Percentiles rank a stretch among this genome's conserved stretches.
phyloP scores from a whole-genome alignment of 2,113 vertebrate genomes.

The Serinus canaria region DNA sequence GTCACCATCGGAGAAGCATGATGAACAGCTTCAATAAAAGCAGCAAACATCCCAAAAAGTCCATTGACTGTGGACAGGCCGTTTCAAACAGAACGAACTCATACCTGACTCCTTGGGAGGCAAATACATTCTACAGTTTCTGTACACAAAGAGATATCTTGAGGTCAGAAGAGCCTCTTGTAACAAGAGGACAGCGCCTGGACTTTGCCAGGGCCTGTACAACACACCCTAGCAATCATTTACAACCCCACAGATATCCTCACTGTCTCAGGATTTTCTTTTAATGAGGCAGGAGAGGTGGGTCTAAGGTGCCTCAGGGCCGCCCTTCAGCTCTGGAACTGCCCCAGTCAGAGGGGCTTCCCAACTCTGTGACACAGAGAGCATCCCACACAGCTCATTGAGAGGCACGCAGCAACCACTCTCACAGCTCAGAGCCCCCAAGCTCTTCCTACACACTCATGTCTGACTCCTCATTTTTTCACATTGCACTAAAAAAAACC shows the following conservation, averaged over 20 bases:
- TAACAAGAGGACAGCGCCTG: neutral
- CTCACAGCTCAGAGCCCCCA: neutral
- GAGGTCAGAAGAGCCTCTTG: neutral
- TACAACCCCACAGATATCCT: neutral
- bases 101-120: neutral
- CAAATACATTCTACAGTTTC: neutral
- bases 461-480: neutral
- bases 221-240: neutral
- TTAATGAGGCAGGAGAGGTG: rapidly evolving
- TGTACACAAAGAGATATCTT: neutral
- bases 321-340: neutral
- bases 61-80: neutral
- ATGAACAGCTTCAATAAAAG: neutral
- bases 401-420: neutral
- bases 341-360: neutral
- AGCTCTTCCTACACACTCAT: neutral
- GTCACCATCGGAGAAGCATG: neutral
- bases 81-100: neutral
- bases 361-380: neutral
- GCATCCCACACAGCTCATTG: neutral
- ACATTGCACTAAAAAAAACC: neutral
- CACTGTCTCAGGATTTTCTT: neutral
- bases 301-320: neutral
- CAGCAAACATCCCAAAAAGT: neutral
- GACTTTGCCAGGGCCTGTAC: neutral